A percentile compares a stretch with the other conserved stretches of the same genome.
Evolutionary conservation across 2,888 invertebrate genomes (phyloP).

Genomic region (Meandrusa payeni): DNA sequence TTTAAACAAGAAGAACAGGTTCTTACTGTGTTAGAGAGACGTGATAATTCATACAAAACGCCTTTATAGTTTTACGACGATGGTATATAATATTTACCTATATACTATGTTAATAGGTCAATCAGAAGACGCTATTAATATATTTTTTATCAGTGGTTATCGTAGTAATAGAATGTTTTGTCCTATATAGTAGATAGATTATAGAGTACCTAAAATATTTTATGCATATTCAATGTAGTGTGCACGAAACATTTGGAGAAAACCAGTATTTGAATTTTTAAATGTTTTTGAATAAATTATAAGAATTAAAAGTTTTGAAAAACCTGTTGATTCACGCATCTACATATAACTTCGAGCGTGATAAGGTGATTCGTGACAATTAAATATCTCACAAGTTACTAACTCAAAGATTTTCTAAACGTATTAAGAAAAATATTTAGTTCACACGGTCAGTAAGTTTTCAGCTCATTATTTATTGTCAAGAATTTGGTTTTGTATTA

Average conservation of each 20-base stretch:
- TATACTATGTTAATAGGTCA: too few species aligned
- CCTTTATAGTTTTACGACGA: too few species aligned
- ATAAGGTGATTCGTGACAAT: conserved; percentile 13
- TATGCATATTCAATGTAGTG: background rate
- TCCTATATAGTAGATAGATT: too few species aligned
- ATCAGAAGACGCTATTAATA: too few species aligned
- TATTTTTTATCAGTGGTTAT: too few species aligned
- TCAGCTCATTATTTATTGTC: conserved; percentile 4
- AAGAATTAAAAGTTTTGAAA: conserved; percentile 18
- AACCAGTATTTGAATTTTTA: conserved; percentile 9
- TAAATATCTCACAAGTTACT: conserved; percentile 3
- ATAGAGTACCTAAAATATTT: too few species aligned
- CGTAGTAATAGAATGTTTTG: too few species aligned
- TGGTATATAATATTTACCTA: too few species aligned
- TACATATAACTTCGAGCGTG: conserved; percentile 9
- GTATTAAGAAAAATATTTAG: conserved; percentile 2
- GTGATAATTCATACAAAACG: background rate
- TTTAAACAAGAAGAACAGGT: conserved; percentile 18
- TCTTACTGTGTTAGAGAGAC: background rate
- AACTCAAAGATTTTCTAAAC: conserved; percentile 15
- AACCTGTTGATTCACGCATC: conserved; percentile 11
- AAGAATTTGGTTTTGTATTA: conserved; percentile 1
- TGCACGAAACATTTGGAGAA: conserved; percentile 14
- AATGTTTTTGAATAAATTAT: conserved; percentile 17
- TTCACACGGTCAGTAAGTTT: background rate